Evolutionary conservation across 2,888 invertebrate genomes (phyloP).

Genomic region (Nebria salina): DNA sequence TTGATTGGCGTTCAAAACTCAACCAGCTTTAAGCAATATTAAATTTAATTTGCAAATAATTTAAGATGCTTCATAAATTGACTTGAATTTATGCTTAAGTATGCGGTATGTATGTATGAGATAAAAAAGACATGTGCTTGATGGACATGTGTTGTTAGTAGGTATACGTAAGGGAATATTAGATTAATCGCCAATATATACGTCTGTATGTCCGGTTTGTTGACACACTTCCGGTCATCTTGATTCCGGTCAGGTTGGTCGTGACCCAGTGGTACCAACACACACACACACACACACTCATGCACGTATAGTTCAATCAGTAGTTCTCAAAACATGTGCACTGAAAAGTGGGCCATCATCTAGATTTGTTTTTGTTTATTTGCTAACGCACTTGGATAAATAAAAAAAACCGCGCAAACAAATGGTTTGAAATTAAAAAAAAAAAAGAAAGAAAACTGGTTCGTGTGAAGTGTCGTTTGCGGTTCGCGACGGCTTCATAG

Average conservation of each 20-base stretch:
- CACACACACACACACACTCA: background rate
- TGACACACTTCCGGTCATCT: constrained; percentile 54
- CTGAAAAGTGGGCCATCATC: constrained; percentile 36
- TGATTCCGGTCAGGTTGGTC: constrained; percentile 52
- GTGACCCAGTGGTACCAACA: constrained; percentile 42
- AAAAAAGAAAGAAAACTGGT: constrained; percentile 33
- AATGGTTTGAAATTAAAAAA: background rate
- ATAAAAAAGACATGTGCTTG: too few species aligned
- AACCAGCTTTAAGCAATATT: too few species aligned
- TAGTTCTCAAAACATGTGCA: constrained; percentile 37
- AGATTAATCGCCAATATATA: background rate
- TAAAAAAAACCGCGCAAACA: constrained; percentile 35
- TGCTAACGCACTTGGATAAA: constrained; percentile 12
- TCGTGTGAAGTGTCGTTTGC: constrained; percentile 32
- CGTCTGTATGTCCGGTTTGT: constrained; percentile 51
- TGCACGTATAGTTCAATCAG: constrained; percentile 17
- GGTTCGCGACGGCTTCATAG: constrained; percentile 4
- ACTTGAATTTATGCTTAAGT: too few species aligned
- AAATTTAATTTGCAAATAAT: too few species aligned
- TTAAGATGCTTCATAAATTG: too few species aligned
- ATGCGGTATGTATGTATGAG: too few species aligned
- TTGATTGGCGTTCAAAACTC: too few species aligned
- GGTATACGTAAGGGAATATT: too few species aligned
- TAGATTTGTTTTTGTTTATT: constrained; percentile 39
- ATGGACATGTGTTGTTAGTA: too few species aligned